A percentile compares a stretch with the other conserved stretches of the same genome.
These are phyloP conservation scores for Axinella damicornis DNA, from an alignment of 37 sponge, comb jelly and placozoan genomes.

Conservation along the genomic window DNA sequence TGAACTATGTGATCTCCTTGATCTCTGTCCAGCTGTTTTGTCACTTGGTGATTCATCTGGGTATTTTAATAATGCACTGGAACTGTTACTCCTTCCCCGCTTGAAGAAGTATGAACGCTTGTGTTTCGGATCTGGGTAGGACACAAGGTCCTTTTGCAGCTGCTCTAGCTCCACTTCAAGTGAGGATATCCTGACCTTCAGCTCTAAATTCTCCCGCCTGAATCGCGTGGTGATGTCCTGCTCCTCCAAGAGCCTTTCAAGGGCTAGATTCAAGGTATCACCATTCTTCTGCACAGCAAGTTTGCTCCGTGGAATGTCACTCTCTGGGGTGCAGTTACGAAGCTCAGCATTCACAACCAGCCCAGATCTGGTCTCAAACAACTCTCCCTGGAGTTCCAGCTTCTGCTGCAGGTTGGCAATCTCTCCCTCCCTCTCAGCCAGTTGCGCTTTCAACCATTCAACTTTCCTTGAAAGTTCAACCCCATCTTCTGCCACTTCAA, in stretches of 20 bases:
- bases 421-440: constrained; percentile 23
- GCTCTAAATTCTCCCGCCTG: constrained; percentile 43
- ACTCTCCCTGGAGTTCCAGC: background rate
- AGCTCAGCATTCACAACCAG: too few species aligned
- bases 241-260: constrained; percentile 20
- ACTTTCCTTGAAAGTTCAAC: constrained; percentile 17
- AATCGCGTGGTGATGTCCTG: constrained; percentile 6
- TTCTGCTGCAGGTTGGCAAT: background rate
- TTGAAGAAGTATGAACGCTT: constrained; percentile 13
- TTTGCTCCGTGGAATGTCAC: too few species aligned
- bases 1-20: constrained; percentile 4
- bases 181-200: background rate
- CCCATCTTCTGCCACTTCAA: constrained; percentile 20
- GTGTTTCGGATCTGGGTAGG: background rate
- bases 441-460: background rate
- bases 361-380: too few species aligned
- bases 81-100: constrained; percentile 9
- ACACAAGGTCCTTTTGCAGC: constrained; percentile 4
- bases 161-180: constrained; percentile 42
- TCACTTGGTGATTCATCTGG: background rate
- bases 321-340: too few species aligned
- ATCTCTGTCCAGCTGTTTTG: background rate
- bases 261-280: background rate
- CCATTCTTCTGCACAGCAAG: constrained; percentile 5
- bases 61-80: background rate